Conservation (phyloP, 1,140 invertebrate species). For the Cyrtorhinus lividipennis region DNA sequence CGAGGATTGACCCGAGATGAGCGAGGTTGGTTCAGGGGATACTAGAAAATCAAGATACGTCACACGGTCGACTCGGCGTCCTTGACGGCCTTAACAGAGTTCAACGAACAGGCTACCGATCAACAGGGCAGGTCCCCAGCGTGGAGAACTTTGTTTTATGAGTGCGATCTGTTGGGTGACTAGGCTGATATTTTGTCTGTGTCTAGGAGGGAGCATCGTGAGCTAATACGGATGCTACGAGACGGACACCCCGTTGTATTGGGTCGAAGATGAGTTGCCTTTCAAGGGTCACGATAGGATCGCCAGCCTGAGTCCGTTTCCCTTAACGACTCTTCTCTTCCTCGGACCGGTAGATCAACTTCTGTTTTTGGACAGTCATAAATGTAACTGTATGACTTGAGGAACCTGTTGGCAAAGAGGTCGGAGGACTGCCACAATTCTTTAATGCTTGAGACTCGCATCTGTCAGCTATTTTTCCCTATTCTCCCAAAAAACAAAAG, state of each 20-base stretch:
- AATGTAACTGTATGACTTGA: neutral
- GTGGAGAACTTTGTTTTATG: neutral
- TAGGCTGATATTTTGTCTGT: too few relatives aligned
- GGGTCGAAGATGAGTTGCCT: too few relatives aligned
- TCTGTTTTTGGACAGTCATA: neutral
- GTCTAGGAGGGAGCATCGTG: too few relatives aligned
- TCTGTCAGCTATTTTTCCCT: too few relatives aligned
- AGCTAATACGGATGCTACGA: too few relatives aligned
- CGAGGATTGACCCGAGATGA: neutral
- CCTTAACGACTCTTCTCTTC: neutral
- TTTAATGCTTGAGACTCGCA: too few relatives aligned
- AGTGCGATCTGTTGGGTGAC: too few relatives aligned
- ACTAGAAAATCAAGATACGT: neutral
- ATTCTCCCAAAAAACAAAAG: too few relatives aligned
- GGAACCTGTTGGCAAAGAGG: neutral
- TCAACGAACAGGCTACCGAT: neutral
- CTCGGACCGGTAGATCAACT: neutral
- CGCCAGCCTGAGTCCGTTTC: neutral
- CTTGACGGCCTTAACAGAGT: neutral
- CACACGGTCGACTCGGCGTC: neutral
- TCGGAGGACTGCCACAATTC: too few relatives aligned
- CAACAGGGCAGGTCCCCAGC: neutral
- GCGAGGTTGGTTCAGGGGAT: neutral
- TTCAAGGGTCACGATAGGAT: too few relatives aligned
- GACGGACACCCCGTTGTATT: too few relatives aligned